Evolutionary conservation across 2,113 vertebrate genomes (phyloP), one percentile per base, ranked within the genome.

Genomic region (Sander lucioperca): DNA sequence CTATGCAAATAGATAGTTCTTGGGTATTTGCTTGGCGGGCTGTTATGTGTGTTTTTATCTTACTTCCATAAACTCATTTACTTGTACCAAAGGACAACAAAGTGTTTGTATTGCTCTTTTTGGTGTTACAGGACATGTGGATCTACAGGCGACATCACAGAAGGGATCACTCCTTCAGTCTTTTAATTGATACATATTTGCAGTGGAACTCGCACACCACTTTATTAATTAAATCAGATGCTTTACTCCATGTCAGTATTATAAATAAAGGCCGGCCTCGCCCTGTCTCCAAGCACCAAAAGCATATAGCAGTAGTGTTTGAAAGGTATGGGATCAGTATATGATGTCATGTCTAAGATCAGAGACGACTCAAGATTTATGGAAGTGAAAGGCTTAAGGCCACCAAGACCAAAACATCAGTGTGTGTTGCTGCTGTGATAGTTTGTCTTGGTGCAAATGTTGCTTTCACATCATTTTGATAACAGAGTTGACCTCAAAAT

Each of bases 401-500:
- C 19, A 54, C 14, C 11, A 12, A 36, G 33, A 53, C 30, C 30
- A 45, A 53, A 39, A 13, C 45, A 6, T 56, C 14, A 6, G 33
- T 10, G 19, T 64, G 8, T 30, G 23, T 25, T 33, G 43, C 23
- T 33, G 43, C 43, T 23, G 2, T 62, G 33, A 72, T 67, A 12
- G 23, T 62, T 75, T 62, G 47, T 56, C 23, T 7, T 56, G 23
- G 5, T 33, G 45, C 12, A 45, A 47, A 36, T 62, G 21, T 48
- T 76, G 15, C 65, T 51, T 65, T 58, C 43, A 56, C 16, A 30
- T 48, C 23, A 54, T 12, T 25, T 5, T n/a, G 7, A 36, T 3
- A 48, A 27, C n/a, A 18, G 27, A 57, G n/a, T 13, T 62, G 21
- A 27, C 48, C 43, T 87, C 18, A 16, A 72, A 63, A 25, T 23